Conservation (phyloP, 2,113 vertebrate genomes). For the Apaloderma vittatum region DNA sequence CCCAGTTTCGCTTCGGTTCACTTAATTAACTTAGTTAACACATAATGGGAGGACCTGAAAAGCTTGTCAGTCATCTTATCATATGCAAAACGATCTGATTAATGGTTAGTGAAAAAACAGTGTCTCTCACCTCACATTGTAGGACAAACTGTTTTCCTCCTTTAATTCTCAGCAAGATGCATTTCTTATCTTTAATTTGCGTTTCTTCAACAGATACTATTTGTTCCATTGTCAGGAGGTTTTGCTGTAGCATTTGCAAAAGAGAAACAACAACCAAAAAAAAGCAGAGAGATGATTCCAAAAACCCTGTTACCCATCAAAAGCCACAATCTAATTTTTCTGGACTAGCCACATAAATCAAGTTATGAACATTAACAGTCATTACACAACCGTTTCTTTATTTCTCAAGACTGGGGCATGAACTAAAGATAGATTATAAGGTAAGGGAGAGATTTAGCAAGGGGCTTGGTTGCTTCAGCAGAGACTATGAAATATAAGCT, state of each 20-base stretch:
- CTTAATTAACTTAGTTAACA: not conserved
- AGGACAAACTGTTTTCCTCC: constrained; percentile 97
- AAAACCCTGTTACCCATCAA: not conserved
- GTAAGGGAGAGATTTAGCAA: constrained; percentile 10
- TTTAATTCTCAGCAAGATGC: constrained; percentile 95
- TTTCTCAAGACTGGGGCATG: constrained; percentile 1
- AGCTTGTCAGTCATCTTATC: not conserved
- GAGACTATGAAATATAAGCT: not conserved
- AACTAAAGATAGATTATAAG: constrained; percentile 25
- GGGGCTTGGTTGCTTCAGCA: not conserved
- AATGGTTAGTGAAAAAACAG: not conserved
- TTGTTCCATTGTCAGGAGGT: constrained; percentile 97
- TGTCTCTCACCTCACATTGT: constrained; percentile 92
- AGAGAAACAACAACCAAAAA: not conserved
- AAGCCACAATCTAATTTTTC: not conserved
- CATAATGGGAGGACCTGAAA: not conserved
- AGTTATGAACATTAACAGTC: not conserved
- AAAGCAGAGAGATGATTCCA: not conserved
- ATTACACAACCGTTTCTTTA: not conserved
- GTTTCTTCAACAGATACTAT: constrained; percentile 95
- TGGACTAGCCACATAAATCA: not conserved
- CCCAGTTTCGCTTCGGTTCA: not conserved
- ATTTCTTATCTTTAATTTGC: constrained; percentile 97
- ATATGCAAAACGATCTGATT: not conserved
- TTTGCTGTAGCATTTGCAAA: constrained; percentile 86